phyloP scores from a whole-genome alignment of 2,888 invertebrate genomes.

The Periphyllus acericola region DNA sequence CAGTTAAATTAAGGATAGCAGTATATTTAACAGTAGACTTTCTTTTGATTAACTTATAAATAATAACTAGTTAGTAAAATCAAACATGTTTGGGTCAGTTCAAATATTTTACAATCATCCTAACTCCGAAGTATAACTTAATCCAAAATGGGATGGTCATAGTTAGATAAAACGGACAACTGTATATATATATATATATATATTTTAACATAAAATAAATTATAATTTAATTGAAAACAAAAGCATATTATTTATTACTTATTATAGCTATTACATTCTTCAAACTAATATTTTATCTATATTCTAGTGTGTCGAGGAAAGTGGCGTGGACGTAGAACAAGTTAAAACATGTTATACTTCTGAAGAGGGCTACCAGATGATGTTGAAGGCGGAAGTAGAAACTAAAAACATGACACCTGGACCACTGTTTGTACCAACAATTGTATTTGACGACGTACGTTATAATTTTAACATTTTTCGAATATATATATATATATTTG shows the following conservation, averaged over 20 bases:
- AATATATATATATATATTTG: not conserved
- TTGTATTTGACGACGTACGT: conserved; percentile 70
- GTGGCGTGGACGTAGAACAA: conserved; percentile 67
- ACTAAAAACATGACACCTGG: conserved; percentile 67
- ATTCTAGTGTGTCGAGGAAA: conserved; percentile 68
- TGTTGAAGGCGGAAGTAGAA: conserved; percentile 69
- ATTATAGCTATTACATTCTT: not conserved
- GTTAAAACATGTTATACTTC: conserved; percentile 68
- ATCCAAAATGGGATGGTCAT: too few relatives aligned
- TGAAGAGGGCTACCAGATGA: conserved; percentile 68
- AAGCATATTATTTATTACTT: too few relatives aligned
- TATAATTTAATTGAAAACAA: not conserved
- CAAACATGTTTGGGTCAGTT: too few relatives aligned
- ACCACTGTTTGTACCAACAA: conserved; percentile 71
- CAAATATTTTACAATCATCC: too few relatives aligned
- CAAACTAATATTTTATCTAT: not conserved
- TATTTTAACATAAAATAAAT: not conserved
- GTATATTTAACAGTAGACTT: not conserved
- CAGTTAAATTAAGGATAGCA: too few relatives aligned
- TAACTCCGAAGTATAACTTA: too few relatives aligned
- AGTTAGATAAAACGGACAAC: too few relatives aligned
- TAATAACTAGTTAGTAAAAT: too few relatives aligned
- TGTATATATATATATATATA: not conserved
- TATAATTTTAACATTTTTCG: not conserved
- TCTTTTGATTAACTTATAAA: too few relatives aligned